These are phyloP conservation scores for Harpalus rufipes DNA, from an alignment of 2,888 invertebrate species.

Conservation along the genomic window DNA sequence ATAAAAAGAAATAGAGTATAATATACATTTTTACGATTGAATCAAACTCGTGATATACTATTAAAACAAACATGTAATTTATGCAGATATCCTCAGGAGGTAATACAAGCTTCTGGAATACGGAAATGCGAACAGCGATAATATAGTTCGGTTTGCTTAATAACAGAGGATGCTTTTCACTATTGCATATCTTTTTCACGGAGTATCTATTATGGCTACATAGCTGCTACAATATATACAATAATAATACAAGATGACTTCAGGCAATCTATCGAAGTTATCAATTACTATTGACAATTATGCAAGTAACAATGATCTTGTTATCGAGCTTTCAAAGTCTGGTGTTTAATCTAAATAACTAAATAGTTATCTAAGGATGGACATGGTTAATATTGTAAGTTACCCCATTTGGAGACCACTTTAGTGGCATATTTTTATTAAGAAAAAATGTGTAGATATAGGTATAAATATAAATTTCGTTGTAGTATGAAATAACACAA, in stretches of 20 bases:
- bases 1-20: constrained; percentile 16
- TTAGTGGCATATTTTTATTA: no score
- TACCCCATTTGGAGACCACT: no score
- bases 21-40: constrained; percentile 19
- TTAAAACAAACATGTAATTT: constrained; percentile 48
- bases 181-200: background rate
- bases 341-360: no score
- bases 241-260: background rate
- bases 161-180: constrained; percentile 18
- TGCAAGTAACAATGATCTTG: no score
- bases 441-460: no score
- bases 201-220: background rate
- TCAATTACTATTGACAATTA: no score
- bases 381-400: no score
- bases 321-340: no score
- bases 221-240: background rate
- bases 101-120: background rate
- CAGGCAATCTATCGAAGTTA: background rate
- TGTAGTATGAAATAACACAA: no score
- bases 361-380: no score
- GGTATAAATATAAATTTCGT: no score
- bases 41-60: constrained; percentile 35
- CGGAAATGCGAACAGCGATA: constrained; percentile 16
- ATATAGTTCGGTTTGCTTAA: background rate
- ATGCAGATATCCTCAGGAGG: constrained; percentile 5